Evolutionary conservation across 53 echinoderm and acorn worm species (phyloP), one percentile per base, ranked within the genome.

Genomic region (Glandiceps talaboti): DNA sequence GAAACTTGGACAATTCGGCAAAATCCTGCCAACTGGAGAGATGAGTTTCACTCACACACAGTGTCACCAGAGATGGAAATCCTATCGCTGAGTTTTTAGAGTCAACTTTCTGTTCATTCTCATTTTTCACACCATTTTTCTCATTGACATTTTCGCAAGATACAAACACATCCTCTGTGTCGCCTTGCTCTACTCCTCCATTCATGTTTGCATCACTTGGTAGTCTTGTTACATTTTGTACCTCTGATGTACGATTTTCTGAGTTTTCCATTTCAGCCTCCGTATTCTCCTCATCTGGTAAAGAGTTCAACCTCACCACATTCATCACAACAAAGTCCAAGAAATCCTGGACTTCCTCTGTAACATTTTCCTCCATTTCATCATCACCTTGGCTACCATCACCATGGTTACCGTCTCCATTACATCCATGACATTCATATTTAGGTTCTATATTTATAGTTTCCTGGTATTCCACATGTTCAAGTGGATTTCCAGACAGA

Each of bases 401-500:
- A 31, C 26, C 31, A 31, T 78, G 27, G 31, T 32, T 78, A 32
- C 31, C 32, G 31, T 31, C 32, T 20, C n/a, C 31, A 78, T 31
- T 28, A 20, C 32, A 78, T 31, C 79, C 32, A 32, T 32, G 32
- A 26, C 64, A 6, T 12, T 45, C 6, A 12, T 45, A 6, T 6
- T 45, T 20, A 12, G 6, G 6, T 45, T 20, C 64, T 12, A 45
- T 6, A 45, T 20, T 45, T 6, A 45, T 20, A 45, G 6, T 12
- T 45, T 45, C 64, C 64, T 45, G 64, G 84, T 26, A 90, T 32
- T 82, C 75, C 14, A 94, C 87, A 74, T 94, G 83, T 33, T 85
- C 73, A 26, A 96, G 84, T 26, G 96, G 96, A 73, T 96, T 96
- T 73, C 89, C 93, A 14, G 93, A 91, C 30, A 95, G 78, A 31